Evolutionary conservation across 2,797 vertebrate genomes (phyloP), one percentile per base, ranked within the genome.

Genomic region (Artibeus jamaicensis): DNA sequence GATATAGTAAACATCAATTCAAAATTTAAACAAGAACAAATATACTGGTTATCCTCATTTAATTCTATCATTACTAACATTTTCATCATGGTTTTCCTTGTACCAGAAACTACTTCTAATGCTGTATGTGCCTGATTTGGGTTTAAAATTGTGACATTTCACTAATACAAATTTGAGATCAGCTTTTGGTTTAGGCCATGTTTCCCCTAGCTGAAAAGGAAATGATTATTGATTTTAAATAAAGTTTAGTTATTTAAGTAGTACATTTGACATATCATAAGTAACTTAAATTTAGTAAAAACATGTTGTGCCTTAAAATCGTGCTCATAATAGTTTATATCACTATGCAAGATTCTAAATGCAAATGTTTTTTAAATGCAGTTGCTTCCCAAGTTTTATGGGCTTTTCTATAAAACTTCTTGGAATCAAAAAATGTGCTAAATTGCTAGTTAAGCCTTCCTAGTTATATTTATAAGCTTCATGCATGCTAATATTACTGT

Each of bases 171-270:
- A 39, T 57, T 55, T 74, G 29, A 89, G n/a, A 59, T 50, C 46
- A 21, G 3, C 50, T 76, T 74, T 12, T 81, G 12, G 10, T 83
- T 3, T 11, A 84, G 88, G 3, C 9, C 73, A 84, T 34, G 7
- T 34, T 91, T 90, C 12, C 42, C 78, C 48, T 70, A 87, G 87
- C 26, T 94, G 26, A 89, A 55, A 79, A 74, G 46, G 22, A 94
- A 96, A 53, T 53, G 24, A 86, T 37, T 48, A 87, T 29, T 89
- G 76, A 82, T 74, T 91, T 89, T 89, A 73, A 95, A 94, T 86
- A 32, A 92, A 16, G 24, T 89, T 91, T 71, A 55, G 44, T 81
- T 94, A 91, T 79, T 48, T 90, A 83, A 93, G 3, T 85, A 88
- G 46, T 42, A 78, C 0, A 76, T 42, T 78, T 91, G 48, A 19